Evolutionary conservation across 2,888 invertebrate genomes (phyloP), one percentile per base, ranked within the genome.

Genomic region (Dryocosmus kuriphilus): DNA sequence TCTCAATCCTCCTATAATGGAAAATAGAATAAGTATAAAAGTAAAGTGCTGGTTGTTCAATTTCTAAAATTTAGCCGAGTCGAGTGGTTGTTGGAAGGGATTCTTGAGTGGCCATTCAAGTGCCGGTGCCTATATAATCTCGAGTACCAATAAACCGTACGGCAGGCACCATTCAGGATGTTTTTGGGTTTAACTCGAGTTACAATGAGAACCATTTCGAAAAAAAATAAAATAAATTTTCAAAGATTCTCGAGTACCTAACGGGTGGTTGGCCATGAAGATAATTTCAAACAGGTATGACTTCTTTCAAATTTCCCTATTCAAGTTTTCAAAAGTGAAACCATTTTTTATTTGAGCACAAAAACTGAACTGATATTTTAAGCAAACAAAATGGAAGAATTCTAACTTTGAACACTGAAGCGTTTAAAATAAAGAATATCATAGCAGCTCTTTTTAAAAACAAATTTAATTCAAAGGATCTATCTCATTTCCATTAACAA

Each of bases 171-270:
- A 71, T n/a, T 71, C 30, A 71, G 71, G 71, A 71, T 71, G 46
- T 51, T 71, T 71, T 41, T 71, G 27, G 71, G 71, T 51, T 71
- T 71, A 71, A 46, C 51, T 71, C 30, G 4, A 71, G 30, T 30
- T 27, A 71, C 71, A 71, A 71, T 71, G 71, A 71, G 71, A 71
- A 51, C 51, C 71, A 71, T 71, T 71, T 71, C 46, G 46, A 24
- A 27, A 46, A 51, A 71, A 71, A 71, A 51, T 71, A n/a, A 30
- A 19, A 71, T 51, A 30, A 27, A 41, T 67, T 41, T 14, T 24
- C 22, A 65, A 65, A 41, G 27, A 30, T 30, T 5, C 41, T 71
- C 30, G 41, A 27, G 57, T 57, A n/a, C 24, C 57, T 4, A 24
- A 57, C 57, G 24, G 57, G 57, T 57, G 57, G 57, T 11, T 57